Base-by-base conservation (phyloP, 2,113 vertebrate genomes). In the Siphamia tubifer region DNA sequence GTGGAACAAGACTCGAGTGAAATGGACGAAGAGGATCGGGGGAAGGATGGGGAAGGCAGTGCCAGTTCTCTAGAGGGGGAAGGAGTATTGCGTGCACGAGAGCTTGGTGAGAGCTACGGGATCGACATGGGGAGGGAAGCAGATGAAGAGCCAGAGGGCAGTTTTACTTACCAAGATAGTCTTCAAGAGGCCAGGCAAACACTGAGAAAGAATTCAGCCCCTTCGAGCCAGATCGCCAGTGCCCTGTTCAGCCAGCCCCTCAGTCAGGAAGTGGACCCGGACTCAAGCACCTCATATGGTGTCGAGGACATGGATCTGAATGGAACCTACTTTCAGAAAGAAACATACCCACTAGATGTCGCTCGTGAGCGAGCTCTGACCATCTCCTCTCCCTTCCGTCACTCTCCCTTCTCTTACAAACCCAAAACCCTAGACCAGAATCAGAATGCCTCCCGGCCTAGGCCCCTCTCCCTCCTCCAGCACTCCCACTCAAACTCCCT, bases 341-440 rank as follows among this genome's bases (percentile, higher is more conserved):
- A 91, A 3, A 21, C 80, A 0, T 92, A 82, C 73, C 67, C 84
- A 1, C 40, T 73, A 23, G 90, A 92, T 1, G 64, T 87, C 0
- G 30, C 78, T 19, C 89, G 92, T 0, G 92, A 93, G 34, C 82
- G 92, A 23, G 15, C 92, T 3, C 89, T 93, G 24, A 93, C 92
- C 66, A 93, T 93, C 60, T 93, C 92, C 13, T 93, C 92, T 8
- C 92, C 92, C 3, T 92, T 92, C 54, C 89, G 92, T 15, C 92
- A 90, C 60, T 77, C 87, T 7, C 91, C 91, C 2, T 92, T 92
- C 56, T 89, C 89, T n/a, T 81, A 79, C 63, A 93, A 93, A 68
- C 45, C 86, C 71, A 92, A 92, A 72, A 74, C 74, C 11, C 51
- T 86, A 65, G 91, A 93, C 77, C 90, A 92, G 71, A 92, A 93